Conservation (phyloP, 1,140 invertebrate genomes). For the Bombus sylvicola region DNA sequence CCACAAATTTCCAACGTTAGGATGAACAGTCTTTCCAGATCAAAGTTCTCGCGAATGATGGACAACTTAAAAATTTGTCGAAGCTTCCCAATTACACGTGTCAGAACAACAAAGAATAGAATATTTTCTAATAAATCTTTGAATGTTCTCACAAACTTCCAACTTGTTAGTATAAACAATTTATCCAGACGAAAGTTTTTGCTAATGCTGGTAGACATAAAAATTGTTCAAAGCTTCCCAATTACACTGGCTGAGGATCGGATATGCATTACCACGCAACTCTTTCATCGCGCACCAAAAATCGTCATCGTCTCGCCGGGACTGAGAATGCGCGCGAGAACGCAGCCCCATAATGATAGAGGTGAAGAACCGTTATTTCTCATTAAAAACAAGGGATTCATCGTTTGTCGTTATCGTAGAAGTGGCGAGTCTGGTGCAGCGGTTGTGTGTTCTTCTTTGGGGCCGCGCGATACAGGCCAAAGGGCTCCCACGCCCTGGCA, state of each 20-base stretch:
- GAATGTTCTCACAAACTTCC: not conserved
- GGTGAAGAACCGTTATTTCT: conserved; percentile 68
- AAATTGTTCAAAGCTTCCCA: not conserved
- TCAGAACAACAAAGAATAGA: too few relatives aligned
- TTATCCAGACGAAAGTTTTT: too few relatives aligned
- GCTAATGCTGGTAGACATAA: too few relatives aligned
- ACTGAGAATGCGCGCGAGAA: not conserved
- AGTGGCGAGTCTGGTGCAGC: conserved; percentile 64
- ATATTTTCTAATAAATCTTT: too few relatives aligned
- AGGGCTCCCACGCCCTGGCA: conserved; percentile 62
- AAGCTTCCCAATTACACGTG: too few relatives aligned
- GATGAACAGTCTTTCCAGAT: too few relatives aligned
- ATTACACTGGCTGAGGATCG: not conserved
- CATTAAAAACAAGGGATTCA: conserved; percentile 82
- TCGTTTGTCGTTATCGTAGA: conserved; percentile 79
- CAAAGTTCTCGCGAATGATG: too few relatives aligned
- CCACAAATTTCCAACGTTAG: too few relatives aligned
- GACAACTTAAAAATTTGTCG: too few relatives aligned
- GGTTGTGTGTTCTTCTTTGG: conserved; percentile 27
- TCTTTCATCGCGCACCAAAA: conserved; percentile 1
- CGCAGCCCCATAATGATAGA: conserved; percentile 56
- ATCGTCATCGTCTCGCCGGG: conserved; percentile 17
- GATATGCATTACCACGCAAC: not conserved
- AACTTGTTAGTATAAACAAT: not conserved
- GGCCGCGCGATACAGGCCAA: conserved; percentile 56